Conservation (phyloP, 1,140 invertebrate species). For the Apis mellifera region Amel_HAv3.1 CM009944.2:2349001-2349500, state of each 20-base stretch:
- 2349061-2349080: constrained; percentile 55
- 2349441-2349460: too few relatives aligned
- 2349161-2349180: constrained; percentile 40
- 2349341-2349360: background rate
- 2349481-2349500: too few relatives aligned
- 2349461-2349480: too few relatives aligned
- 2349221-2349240: constrained; percentile 62
- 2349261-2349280: constrained; percentile 63
- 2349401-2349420: too few relatives aligned
- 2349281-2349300: constrained; percentile 48
- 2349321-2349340: constrained; percentile 23
- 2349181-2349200: constrained; percentile 54
- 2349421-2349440: too few relatives aligned
- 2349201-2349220: constrained; percentile 64
- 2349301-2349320: too few relatives aligned
- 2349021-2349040: background rate
- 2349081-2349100: constrained; percentile 54
- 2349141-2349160: constrained; percentile 35
- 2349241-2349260: constrained; percentile 64
- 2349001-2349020: background rate
- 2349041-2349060: too few relatives aligned
- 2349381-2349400: background rate
- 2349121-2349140: constrained; percentile 55
- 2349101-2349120: constrained; percentile 65
- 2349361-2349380: background rate